Percentiles rank a stretch among this genome's conserved stretches.
Evolutionary conservation across 2,888 invertebrate genomes (phyloP).

Genomic region (Sceliomorpha sp.): DNA sequence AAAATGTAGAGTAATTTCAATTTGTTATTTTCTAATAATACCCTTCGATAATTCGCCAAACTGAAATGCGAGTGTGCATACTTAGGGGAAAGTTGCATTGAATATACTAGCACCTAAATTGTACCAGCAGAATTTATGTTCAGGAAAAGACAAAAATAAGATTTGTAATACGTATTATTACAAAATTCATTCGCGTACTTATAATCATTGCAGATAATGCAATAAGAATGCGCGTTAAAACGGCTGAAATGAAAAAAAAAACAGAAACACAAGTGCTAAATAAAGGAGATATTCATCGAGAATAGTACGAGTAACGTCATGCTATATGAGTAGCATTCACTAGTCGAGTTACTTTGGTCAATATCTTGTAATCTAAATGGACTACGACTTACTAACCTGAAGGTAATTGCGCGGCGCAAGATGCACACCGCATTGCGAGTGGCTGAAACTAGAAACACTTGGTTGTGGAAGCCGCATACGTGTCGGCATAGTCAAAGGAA

Average conservation of each 20-base stretch:
- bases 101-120: slow-evolving; percentile 1
- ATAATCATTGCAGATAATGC: slow-evolving; percentile 20
- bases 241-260: slow-evolving; percentile 30
- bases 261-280: slow-evolving; percentile 36
- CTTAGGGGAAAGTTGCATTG: too few species aligned
- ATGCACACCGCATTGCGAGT: slow-evolving; percentile 11
- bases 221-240: slow-evolving; percentile 20
- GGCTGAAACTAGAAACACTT: slow-evolving; percentile 24
- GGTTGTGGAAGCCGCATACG: too few species aligned
- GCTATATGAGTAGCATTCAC: slow-evolving; percentile 30
- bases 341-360: slow-evolving; percentile 38
- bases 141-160: too few species aligned
- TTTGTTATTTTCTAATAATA: too few species aligned
- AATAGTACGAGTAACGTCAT: slow-evolving; percentile 26
- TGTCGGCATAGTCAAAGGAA: too few species aligned
- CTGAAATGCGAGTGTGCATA: too few species aligned
- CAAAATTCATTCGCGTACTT: too few species aligned
- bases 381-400: slow-evolving; percentile 33
- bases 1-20: neutral
- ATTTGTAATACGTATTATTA: too few species aligned
- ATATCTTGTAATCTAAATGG: slow-evolving; percentile 50
- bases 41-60: too few species aligned
- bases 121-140: too few species aligned
- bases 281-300: slow-evolving; percentile 23
- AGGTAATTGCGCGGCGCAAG: slow-evolving; percentile 35